Conservation (phyloP, 2,888 invertebrate genomes). For the Pomacea canaliculata region DNA sequence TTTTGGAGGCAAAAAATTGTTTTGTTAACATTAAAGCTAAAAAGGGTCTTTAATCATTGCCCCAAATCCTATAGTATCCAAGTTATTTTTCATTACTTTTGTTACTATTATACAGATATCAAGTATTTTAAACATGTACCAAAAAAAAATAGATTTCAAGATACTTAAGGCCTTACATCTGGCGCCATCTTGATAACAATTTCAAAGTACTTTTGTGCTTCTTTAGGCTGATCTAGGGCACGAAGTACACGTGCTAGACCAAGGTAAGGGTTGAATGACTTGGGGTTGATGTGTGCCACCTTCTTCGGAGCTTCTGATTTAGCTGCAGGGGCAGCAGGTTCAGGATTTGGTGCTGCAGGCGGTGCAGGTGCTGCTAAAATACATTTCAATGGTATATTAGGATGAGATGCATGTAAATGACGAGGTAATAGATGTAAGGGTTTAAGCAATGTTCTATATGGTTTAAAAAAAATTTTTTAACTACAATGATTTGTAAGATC, state of each 20-base stretch:
- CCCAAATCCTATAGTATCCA: no score
- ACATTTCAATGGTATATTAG: not conserved
- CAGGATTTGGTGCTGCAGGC: not conserved
- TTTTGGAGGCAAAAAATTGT: no score
- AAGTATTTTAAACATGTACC: no score
- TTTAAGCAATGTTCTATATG: not conserved
- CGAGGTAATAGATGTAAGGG: not conserved
- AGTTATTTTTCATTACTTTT: no score
- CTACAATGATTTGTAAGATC: no score
- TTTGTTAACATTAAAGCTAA: no score
- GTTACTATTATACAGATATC: no score
- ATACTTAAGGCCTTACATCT: conserved; percentile 50
- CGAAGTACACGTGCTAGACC: conserved; percentile 64
- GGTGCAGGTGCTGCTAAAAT: conserved; percentile 5
- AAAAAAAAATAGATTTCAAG: not conserved
- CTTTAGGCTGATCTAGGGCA: conserved; percentile 50
- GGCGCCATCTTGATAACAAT: conserved; percentile 66
- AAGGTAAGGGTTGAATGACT: conserved; percentile 59
- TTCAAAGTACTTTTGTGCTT: conserved; percentile 62
- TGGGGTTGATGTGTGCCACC: conserved; percentile 56
- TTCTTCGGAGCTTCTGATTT: conserved; percentile 27
- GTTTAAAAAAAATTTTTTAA: no score
- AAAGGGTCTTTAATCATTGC: no score
- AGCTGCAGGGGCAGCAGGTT: conserved; percentile 14
- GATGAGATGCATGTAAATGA: not conserved